Evolutionary conservation across 2,113 vertebrate species (phyloP).

Genomic region (Recurvirostra avosetta): DNA sequence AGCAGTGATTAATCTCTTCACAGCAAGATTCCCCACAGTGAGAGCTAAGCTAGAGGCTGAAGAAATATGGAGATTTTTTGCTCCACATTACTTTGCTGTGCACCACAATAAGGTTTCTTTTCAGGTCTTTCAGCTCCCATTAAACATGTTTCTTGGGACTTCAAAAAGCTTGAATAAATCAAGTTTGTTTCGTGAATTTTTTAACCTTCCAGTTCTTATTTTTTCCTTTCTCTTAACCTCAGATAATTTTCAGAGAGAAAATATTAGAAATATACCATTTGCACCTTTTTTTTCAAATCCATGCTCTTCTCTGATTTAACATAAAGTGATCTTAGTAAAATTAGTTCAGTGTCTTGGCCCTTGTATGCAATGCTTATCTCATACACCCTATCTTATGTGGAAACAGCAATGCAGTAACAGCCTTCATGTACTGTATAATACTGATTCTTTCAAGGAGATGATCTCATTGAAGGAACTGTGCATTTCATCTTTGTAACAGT

Average conservation of each 20-base stretch:
- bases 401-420: background rate
- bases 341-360: background rate
- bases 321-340: background rate
- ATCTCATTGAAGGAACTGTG: background rate
- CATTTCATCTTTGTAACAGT: background rate
- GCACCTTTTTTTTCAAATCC: background rate
- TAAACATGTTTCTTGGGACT: slow-evolving; percentile 52
- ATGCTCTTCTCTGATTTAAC: background rate
- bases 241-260: background rate
- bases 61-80: slow-evolving; percentile 24
- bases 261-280: background rate
- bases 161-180: slow-evolving; percentile 64
- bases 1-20: slow-evolving; percentile 59
- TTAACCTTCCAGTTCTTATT: slow-evolving; percentile 47
- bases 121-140: slow-evolving; percentile 42
- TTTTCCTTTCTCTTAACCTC: slow-evolving; percentile 25
- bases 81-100: slow-evolving; percentile 30
- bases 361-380: background rate
- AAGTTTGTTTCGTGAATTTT: slow-evolving; percentile 53
- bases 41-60: slow-evolving; percentile 49
- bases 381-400: background rate
- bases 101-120: slow-evolving; percentile 44
- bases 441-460: background rate
- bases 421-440: background rate
- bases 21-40: slow-evolving; percentile 54